Evolutionary conservation across 2,888 invertebrate species (phyloP), one percentile per base, ranked within the genome.

Genomic region (Nomada goodeniana): DNA sequence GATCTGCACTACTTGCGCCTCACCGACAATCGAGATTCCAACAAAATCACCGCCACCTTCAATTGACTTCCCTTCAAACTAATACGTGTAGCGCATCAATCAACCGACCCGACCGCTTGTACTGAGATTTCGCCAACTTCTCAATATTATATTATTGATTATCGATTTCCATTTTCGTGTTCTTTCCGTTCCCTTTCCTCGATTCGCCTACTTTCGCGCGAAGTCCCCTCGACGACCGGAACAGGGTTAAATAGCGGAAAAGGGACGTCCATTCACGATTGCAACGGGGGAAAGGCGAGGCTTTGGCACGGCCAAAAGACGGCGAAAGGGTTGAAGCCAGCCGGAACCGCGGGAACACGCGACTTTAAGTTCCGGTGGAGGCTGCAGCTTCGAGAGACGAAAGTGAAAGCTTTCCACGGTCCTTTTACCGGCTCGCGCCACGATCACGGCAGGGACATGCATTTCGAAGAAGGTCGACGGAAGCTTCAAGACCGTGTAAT

Each of bases 341-440:
- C 68, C 57, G 69, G 57, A 67, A 63, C 36, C 57, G 44, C 55
- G 60, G 57, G 67, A 71, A 42, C 69, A 75, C 55, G 75, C 67
- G 83, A 80, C 57, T 83, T 86, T 74, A 79, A 86, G 68, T 59
- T 52, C 36, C 55, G 26, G 29, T 20, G 29, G 47, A 11, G 63
- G 57, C 69, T 72, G 69, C 15, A 44, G 42, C 72, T 65, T 84
- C 29, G 71, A 55, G 67, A 9, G 72, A 67, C 71, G 86, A 90
- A 90, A 90, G 90, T 83, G 86, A 89, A 90, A 89, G 72, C 50
- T 36, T 15, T 57, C 75, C 68, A 64, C 63, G 67, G 77, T 53
- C 79, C 80, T 89, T 86, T 75, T 83, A 86, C 70, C 72, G 64
- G 29, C 69, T n/a, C 42, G 60, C 47, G 53, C 50, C 72, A 77